Conservation (phyloP, 2,113 vertebrate genomes). For the Stigmatopora argus region DNA sequence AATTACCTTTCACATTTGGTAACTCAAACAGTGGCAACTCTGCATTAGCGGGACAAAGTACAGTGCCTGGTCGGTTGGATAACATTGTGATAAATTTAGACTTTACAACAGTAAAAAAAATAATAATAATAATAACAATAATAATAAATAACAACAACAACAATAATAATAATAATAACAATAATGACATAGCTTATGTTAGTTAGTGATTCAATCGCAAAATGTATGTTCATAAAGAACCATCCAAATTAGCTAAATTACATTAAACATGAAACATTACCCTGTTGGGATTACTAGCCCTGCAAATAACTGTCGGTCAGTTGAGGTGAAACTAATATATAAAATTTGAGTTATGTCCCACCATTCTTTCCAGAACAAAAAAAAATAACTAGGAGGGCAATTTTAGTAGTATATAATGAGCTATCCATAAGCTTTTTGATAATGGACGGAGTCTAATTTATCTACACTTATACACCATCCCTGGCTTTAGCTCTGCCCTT, state of each 20-base stretch:
- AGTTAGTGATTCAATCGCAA: neutral
- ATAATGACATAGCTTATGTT: neutral
- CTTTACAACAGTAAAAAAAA: too few species aligned
- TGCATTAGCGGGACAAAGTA: neutral
- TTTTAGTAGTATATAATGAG: neutral
- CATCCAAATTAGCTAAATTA: neutral
- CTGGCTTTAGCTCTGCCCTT: neutral
- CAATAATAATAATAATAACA: neutral
- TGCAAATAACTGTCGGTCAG: too few species aligned
- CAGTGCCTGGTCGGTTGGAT: neutral
- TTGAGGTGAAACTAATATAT: neutral
- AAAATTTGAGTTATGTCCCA: neutral
- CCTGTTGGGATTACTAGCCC: too few species aligned
- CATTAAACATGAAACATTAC: neutral
- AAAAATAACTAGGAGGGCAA: neutral
- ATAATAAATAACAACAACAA: neutral
- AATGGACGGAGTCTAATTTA: neutral
- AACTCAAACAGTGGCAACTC: neutral
- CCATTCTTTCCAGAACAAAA: neutral
- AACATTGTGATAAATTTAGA: neutral
- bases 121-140: neutral
- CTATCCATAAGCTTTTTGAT: neutral
- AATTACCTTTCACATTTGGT: slow-evolving; percentile 16
- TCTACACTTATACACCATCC: slow-evolving; percentile 17
- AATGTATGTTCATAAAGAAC: neutral